These are phyloP conservation scores for Fregetta grallaria DNA, from an alignment of 2,113 vertebrate genomes.

Conservation along the genomic window DNA sequence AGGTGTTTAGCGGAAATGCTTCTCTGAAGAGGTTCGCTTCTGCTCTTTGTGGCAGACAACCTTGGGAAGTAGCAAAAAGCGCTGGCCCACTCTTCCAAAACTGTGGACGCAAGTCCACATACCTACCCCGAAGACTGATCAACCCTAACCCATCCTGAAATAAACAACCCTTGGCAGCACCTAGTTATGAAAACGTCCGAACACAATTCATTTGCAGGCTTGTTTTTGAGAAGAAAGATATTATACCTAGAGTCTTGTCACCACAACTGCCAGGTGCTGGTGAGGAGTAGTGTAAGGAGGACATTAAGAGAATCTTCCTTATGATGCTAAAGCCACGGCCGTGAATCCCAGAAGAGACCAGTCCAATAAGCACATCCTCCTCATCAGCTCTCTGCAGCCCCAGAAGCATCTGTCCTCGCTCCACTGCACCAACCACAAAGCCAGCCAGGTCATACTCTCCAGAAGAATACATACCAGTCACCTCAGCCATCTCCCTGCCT, in stretches of 20 bases:
- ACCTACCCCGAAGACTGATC: not conserved
- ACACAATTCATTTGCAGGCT: not conserved
- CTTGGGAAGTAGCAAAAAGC: not conserved
- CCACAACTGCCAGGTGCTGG: conserved; percentile 71
- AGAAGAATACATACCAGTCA: conserved; percentile 55
- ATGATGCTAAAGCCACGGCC: conserved; percentile 81
- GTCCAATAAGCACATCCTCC: conserved; percentile 82
- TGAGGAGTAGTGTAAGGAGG: conserved; percentile 72
- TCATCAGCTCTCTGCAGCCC: conserved; percentile 69
- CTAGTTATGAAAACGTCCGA: not conserved
- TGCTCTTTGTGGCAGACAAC: not conserved
- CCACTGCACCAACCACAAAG: conserved; percentile 84
- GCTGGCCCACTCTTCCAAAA: not conserved
- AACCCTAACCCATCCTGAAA: not conserved
- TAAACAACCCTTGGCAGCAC: not conserved
- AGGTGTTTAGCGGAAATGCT: not conserved
- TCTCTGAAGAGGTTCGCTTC: not conserved
- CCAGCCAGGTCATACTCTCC: conserved; percentile 83
- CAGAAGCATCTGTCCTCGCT: conserved; percentile 73
- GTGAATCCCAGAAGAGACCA: conserved; percentile 82
- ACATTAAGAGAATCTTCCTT: conserved; percentile 75
- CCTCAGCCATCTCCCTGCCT: conserved; percentile 81
- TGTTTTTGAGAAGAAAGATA: not conserved
- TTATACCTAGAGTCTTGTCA: conserved; percentile 76
- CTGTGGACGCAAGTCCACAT: not conserved